These are phyloP conservation scores for Sardinella longiceps DNA, from an alignment of 2,797 vertebrate species.

Conservation along the genomic window DNA sequence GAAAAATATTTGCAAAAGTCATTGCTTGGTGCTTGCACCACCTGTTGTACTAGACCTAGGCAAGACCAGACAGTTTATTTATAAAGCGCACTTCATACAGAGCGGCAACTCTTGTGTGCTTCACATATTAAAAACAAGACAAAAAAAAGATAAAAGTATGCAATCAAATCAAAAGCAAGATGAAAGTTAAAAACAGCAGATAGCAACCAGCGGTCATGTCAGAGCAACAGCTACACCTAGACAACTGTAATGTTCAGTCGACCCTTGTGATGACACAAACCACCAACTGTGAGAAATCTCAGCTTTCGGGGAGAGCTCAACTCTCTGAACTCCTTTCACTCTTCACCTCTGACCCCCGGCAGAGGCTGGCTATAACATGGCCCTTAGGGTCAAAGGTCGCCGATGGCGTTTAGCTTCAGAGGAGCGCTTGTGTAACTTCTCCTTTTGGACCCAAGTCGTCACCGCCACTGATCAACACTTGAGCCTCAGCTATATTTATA, in stretches of 20 bases:
- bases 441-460: constrained; percentile 4
- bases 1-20: neutral
- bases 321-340: neutral
- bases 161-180: too few species aligned
- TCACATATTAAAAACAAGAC: too few species aligned
- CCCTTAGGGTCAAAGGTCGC: neutral
- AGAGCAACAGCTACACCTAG: too few species aligned
- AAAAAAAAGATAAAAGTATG: too few species aligned
- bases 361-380: neutral
- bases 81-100: too few species aligned
- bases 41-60: neutral
- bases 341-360: neutral
- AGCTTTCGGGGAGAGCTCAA: neutral
- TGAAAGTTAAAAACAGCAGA: too few species aligned
- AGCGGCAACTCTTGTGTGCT: too few species aligned
- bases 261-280: neutral
- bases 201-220: too few species aligned
- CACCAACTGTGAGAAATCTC: neutral
- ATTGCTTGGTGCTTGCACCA: neutral
- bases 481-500: neutral
- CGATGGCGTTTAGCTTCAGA: neutral
- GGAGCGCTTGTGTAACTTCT: constrained; percentile 5
- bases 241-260: neutral
- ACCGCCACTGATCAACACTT: constrained; percentile 5
- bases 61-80: too few species aligned